These are phyloP conservation scores for Brenthis daphne DNA, from an alignment of 2,888 invertebrate species.

Conservation along the genomic window DNA sequence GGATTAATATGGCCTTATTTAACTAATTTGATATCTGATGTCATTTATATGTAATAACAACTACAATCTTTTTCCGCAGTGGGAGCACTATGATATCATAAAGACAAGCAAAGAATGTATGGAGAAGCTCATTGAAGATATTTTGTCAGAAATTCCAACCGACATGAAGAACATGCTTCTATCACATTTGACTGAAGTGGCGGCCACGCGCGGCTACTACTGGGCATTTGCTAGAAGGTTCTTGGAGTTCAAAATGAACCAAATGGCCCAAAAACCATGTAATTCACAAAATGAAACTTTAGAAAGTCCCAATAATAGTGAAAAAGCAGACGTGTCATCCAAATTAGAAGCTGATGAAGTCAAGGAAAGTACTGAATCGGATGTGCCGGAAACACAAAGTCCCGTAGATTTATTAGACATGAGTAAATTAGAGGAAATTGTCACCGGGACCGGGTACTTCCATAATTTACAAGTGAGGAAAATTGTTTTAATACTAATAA, in stretches of 20 bases:
- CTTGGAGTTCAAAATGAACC: conserved; percentile 34
- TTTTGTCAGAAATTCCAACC: conserved; percentile 38
- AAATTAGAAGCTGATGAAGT: neutral
- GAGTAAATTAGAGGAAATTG: conserved; percentile 41
- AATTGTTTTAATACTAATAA: neutral
- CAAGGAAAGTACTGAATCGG: neutral
- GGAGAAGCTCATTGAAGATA: conserved; percentile 44
- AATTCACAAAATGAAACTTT: conserved; percentile 3
- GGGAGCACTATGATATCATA: conserved; percentile 54
- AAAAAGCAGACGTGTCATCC: neutral
- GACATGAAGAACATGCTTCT: conserved; percentile 33
- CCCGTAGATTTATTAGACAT: conserved; percentile 19
- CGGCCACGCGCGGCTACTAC: conserved; percentile 50
- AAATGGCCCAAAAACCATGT: conserved; percentile 6
- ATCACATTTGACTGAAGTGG: conserved; percentile 30
- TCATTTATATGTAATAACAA: neutral
- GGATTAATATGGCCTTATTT: too few relatives aligned
- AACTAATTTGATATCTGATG: too few relatives aligned
- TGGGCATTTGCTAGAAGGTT: conserved; percentile 52
- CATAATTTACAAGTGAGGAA: conserved; percentile 57
- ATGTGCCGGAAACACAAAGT: neutral
- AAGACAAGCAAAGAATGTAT: conserved; percentile 45
- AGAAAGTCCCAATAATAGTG: neutral
- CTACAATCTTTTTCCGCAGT: conserved; percentile 44
- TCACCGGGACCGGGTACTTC: conserved; percentile 55